phyloP scores from a whole-genome alignment of 2,797 vertebrate species.

The Spinibarbus caldwelli region DNA sequence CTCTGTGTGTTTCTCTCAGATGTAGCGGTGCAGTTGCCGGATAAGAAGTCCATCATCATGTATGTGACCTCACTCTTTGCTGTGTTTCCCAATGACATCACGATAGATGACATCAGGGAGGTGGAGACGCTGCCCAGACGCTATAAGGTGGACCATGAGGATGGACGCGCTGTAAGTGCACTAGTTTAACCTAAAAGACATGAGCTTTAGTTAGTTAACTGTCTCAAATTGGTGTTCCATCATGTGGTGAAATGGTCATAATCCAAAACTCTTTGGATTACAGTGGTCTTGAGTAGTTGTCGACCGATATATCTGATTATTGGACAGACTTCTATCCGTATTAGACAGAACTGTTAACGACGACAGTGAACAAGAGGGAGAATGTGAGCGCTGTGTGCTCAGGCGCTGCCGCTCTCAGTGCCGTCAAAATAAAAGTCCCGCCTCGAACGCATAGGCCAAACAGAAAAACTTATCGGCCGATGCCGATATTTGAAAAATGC shows the following conservation, averaged over 20 bases:
- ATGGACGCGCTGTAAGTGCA: conserved; percentile 68
- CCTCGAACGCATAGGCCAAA: too few species aligned
- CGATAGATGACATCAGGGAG: conserved; percentile 93
- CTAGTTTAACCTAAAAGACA: conserved; percentile 73
- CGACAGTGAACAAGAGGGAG: too few species aligned
- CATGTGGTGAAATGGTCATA: too few species aligned
- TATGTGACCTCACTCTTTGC: conserved; percentile 97
- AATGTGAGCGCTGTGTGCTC: too few species aligned
- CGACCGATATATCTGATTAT: too few species aligned
- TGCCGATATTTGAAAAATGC: too few species aligned
- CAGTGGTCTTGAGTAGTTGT: background rate
- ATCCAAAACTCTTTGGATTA: background rate
- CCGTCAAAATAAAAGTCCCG: too few species aligned
- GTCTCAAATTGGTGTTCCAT: background rate
- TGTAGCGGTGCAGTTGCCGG: conserved; percentile 93
- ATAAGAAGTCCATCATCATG: conserved; percentile 99
- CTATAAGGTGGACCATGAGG: conserved; percentile 85
- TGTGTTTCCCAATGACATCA: conserved; percentile 95
- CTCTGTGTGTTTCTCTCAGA: conserved; percentile 73
- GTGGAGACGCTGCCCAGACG: conserved; percentile 94
- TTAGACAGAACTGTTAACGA: too few species aligned
- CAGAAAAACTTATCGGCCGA: too few species aligned
- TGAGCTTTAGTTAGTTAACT: too few species aligned
- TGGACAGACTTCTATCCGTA: too few species aligned
- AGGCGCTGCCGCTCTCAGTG: too few species aligned